phyloP scores from a whole-genome alignment of 2,888 invertebrate species.

The Chromoteleia sp. region DNA sequence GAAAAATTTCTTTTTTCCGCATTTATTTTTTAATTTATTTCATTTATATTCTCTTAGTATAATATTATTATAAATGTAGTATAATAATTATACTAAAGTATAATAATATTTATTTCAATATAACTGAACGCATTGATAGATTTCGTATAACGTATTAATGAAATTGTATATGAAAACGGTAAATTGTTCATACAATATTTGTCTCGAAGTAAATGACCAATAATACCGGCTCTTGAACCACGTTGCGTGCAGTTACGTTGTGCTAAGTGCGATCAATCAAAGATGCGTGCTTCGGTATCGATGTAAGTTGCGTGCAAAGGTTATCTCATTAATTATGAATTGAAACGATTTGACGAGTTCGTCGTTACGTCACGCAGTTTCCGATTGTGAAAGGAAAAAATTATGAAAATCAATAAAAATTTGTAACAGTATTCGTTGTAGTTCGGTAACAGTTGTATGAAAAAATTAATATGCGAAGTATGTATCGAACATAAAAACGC shows the following conservation, averaged over 20 bases:
- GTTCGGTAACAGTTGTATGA: constrained; percentile 11
- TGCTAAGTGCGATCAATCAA: constrained; percentile 72
- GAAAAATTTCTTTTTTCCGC: constrained; percentile 1
- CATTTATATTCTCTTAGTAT: background rate
- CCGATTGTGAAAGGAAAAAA: constrained; percentile 20
- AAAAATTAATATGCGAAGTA: background rate
- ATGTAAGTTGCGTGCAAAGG: constrained; percentile 71
- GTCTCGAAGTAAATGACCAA: constrained; percentile 33
- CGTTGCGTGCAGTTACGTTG: constrained; percentile 68
- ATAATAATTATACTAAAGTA: background rate
- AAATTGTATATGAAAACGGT: background rate
- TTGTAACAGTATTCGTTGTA: constrained; percentile 2
- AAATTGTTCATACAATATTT: constrained; percentile 44
- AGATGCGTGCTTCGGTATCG: constrained; percentile 71
- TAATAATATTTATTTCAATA: background rate
- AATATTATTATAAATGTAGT: background rate
- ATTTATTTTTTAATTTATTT: no score
- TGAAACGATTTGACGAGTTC: constrained; percentile 52
- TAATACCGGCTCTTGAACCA: constrained; percentile 62
- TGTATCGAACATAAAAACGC: background rate
- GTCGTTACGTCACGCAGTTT: constrained; percentile 56
- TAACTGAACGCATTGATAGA: background rate
- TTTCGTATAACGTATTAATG: background rate
- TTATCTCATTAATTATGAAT: constrained; percentile 64
- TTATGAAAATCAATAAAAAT: constrained; percentile 35